A percentile compares a stretch with the other conserved stretches of the same genome.
Evolutionary conservation across 2,888 invertebrate genomes (phyloP).

Genomic region (Mesochorus sp.): DNA sequence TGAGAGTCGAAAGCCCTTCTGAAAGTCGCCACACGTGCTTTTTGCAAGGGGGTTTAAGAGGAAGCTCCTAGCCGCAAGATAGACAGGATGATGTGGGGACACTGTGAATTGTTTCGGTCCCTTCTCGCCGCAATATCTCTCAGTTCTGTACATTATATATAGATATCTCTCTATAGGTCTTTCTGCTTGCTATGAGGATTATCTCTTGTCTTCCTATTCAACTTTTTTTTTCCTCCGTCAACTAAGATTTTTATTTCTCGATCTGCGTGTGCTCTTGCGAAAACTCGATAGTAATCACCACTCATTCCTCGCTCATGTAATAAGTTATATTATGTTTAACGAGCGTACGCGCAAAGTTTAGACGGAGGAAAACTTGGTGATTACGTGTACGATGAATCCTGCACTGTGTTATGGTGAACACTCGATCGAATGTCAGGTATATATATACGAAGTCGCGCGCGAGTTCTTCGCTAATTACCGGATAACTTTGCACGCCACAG

Average conservation of each 20-base stretch:
- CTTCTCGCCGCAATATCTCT: constrained; percentile 17
- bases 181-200: not conserved
- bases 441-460: constrained; percentile 53
- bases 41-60: constrained; percentile 30
- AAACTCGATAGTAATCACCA: constrained; percentile 13
- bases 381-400: not conserved
- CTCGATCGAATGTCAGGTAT: constrained; percentile 58
- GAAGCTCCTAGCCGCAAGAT: constrained; percentile 28
- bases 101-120: constrained; percentile 47
- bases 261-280: constrained; percentile 8
- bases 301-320: not conserved
- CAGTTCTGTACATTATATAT: constrained; percentile 1
- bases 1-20: constrained; percentile 54
- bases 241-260: not conserved
- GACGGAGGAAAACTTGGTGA: not conserved
- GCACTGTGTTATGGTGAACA: constrained; percentile 73
- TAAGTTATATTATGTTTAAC: constrained; percentile 10
- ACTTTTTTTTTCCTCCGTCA: not conserved
- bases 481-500: constrained; percentile 67
- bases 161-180: constrained; percentile 2
- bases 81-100: constrained; percentile 3
- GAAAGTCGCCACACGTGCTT: constrained; percentile 22
- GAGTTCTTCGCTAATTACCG: constrained; percentile 74
- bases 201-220: not conserved
- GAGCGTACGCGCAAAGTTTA: not conserved